Base-by-base conservation (phyloP, 2,888 invertebrate species). In the Caenorhabditis angaria region DNA sequence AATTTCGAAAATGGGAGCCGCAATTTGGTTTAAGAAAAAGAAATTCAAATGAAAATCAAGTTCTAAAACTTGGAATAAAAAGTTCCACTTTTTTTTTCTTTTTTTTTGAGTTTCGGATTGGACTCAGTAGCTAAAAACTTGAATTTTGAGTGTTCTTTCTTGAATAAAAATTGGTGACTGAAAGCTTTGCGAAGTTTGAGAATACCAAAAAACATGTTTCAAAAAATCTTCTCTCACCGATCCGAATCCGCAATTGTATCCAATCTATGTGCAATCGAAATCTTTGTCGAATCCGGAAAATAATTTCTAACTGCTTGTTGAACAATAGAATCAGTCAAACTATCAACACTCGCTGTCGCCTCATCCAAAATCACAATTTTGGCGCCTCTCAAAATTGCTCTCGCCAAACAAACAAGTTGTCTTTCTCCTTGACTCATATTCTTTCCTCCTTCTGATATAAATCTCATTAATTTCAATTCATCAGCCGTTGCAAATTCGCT, bases 221-320 rank as follows among this genome's bases (percentile, higher is more conserved):
- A 20, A 8, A 18, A 22, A n/a, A 18, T 4, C 8, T 6, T 14
- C 28, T 94, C 60, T n/a, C 55, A 87, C 87, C 82, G 82, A 84
- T 93, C 93, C 41, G 93, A 93, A 90, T 94, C 94, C 91, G 95
- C 91, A 82, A 95, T 94, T 25, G 95, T 95, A 89, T 94, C 94
- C 73, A 95, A 91, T 22, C 95, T 91, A 90, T 95, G 95, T 35
- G 95, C 95, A 55, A 84, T 83, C 14, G 83, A 78, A n/a, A 84
- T 65, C 0, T 82, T 78, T 4, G 84, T 84, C 10, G 88, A 95
- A 93, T 94, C 70, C 92, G 91, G 76, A 91, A 91, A 89, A 94
- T 95, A 89, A 94, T 93, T 35, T 91, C 91, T 25, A 24, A 85
- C 81, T 93, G 91, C 87, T 89, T 86, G 82, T 91, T 93, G 90